Conservation (phyloP, 1,140 invertebrate species). For the Apis laboriosa region DNA sequence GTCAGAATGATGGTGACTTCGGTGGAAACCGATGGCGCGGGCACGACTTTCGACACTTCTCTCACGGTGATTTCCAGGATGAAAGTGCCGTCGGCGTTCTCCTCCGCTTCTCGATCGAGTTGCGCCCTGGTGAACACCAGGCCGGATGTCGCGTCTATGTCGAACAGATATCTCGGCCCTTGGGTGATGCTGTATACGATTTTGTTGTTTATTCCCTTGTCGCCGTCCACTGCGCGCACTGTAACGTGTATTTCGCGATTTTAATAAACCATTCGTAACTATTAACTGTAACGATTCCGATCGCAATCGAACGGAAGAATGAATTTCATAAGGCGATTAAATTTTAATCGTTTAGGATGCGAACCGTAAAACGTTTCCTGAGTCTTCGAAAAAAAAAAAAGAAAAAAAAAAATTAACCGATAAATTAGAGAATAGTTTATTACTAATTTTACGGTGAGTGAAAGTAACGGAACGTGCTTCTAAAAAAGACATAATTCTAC, state of each 20-base stretch:
- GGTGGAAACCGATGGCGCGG: constrained; percentile 89
- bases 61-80: constrained; percentile 91
- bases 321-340: no score
- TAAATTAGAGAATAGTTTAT: no score
- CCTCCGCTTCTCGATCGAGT: constrained; percentile 91
- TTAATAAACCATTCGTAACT: no score
- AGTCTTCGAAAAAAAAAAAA: no score
- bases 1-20: constrained; percentile 95
- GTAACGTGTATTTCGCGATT: constrained; percentile 57
- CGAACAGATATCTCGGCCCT: constrained; percentile 86
- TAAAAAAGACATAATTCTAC: no score
- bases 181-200: constrained; percentile 91
- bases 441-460: no score
- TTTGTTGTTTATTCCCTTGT: constrained; percentile 94
- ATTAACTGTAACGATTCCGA: no score
- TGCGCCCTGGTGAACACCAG: constrained; percentile 88
- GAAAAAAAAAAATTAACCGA: no score
- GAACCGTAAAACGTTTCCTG: no score
- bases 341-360: no score
- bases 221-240: constrained; percentile 95
- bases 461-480: no score
- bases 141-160: constrained; percentile 91
- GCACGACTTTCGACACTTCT: constrained; percentile 82
- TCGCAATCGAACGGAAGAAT: no score
- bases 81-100: constrained; percentile 91